phyloP scores from a whole-genome alignment of 2,888 invertebrate species.

The Fragum whitleyi region DNA sequence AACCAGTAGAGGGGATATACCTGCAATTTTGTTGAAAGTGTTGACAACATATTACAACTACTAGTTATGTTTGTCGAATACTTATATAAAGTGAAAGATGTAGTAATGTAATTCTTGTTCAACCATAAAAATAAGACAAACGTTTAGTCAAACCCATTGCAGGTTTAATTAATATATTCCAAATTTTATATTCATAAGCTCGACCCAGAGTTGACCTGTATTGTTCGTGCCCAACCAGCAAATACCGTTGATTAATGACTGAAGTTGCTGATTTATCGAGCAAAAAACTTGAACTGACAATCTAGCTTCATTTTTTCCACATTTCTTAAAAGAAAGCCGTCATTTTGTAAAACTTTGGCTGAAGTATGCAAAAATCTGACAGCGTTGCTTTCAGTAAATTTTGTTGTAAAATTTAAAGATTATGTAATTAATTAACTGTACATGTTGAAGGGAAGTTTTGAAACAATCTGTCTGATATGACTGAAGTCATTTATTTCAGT shows the following conservation, averaged over 20 bases:
- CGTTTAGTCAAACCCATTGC: conserved; percentile 3
- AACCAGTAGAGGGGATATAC: no score
- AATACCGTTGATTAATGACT: conserved; percentile 12
- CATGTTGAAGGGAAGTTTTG: no score
- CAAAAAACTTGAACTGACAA: conserved; percentile 15
- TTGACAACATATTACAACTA: no score
- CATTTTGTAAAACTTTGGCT: background rate
- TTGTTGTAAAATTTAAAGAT: no score
- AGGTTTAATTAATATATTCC: conserved; percentile 23
- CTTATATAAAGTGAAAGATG: no score
- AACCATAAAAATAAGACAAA: conserved; percentile 21
- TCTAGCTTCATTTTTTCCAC: background rate
- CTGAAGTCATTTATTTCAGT: no score
- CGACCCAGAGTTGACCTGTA: conserved; percentile 7
- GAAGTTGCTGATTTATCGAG: conserved; percentile 9
- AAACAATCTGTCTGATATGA: no score
- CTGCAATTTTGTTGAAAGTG: no score
- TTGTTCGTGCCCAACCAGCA: conserved; percentile 18
- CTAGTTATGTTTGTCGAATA: no score
- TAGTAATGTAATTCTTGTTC: background rate
- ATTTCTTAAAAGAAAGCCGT: background rate
- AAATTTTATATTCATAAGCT: conserved; percentile 18
- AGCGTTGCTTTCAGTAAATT: no score
- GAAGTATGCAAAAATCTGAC: no score
- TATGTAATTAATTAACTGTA: no score